Evolutionary conservation across 1,140 invertebrate genomes (phyloP).

Genomic region (Meloidogyne floridensis): DNA sequence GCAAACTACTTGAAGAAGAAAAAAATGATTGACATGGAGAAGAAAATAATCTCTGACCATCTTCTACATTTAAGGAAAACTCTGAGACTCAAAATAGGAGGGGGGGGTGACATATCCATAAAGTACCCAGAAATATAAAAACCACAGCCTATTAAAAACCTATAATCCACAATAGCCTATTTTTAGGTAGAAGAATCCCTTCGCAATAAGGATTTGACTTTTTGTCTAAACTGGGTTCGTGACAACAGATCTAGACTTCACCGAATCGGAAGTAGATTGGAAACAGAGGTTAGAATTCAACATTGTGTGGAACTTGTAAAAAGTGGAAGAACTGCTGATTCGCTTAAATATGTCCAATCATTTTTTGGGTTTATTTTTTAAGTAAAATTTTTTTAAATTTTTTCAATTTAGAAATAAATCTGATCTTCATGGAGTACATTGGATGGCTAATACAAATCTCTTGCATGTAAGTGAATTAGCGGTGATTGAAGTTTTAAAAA

Average conservation of each 20-base stretch:
- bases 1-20: too few species aligned
- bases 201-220: slow-evolving; percentile 78
- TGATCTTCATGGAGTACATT: slow-evolving; percentile 17
- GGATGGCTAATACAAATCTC: slow-evolving; percentile 6
- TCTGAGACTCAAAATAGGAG: too few species aligned
- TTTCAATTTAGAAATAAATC: slow-evolving; percentile 8
- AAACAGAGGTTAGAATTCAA: slow-evolving; percentile 86
- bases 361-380: slow-evolving; percentile 33
- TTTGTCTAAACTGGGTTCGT: slow-evolving; percentile 92
- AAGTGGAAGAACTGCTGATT: slow-evolving; percentile 80
- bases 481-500: too few species aligned
- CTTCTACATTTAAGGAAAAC: too few species aligned
- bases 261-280: slow-evolving; percentile 74
- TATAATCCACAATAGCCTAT: too few species aligned
- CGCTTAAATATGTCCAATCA: slow-evolving; percentile 73
- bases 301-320: slow-evolving; percentile 94
- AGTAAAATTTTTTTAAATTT: background rate
- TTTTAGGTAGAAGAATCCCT: slow-evolving; percentile 74
- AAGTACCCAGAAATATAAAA: too few species aligned
- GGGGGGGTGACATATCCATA: too few species aligned
- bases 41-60: too few species aligned
- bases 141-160: too few species aligned
- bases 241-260: slow-evolving; percentile 94
- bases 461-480: slow-evolving; percentile 19
- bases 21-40: too few species aligned